Evolutionary conservation across 2,113 vertebrate genomes (phyloP).

Genomic region (Sander lucioperca): DNA sequence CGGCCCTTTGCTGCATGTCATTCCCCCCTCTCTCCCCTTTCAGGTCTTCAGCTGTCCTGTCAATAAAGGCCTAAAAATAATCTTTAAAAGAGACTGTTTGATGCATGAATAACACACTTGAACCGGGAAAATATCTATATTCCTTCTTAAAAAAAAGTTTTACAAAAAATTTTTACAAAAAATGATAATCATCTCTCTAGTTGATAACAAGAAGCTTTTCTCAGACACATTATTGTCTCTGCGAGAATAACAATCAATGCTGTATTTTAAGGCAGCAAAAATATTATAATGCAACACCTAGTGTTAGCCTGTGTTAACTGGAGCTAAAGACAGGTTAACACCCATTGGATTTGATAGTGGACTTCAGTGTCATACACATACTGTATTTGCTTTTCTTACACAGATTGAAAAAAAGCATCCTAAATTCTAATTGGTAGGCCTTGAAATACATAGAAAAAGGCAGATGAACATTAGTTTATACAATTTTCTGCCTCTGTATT

Average conservation of each 20-base stretch:
- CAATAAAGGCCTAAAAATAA: too few species aligned
- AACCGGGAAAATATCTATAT: slow-evolving; percentile 28
- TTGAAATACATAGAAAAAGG: neutral
- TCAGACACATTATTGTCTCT: slow-evolving; percentile 21
- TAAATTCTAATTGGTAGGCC: neutral
- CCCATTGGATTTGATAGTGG: neutral
- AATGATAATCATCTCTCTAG: slow-evolving; percentile 32
- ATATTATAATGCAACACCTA: neutral
- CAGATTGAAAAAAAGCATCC: neutral
- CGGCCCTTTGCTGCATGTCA: too few species aligned
- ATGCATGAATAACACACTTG: slow-evolving; percentile 18
- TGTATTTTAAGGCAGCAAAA: slow-evolving; percentile 11
- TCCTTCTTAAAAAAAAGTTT: slow-evolving; percentile 43
- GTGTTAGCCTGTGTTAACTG: too few species aligned
- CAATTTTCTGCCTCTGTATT: neutral
- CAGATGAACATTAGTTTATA: neutral
- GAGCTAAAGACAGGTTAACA: neutral
- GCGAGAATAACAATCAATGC: neutral
- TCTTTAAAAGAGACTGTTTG: neutral
- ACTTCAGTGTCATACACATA: neutral
- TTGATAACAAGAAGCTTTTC: slow-evolving; percentile 28
- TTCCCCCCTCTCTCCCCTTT: too few species aligned
- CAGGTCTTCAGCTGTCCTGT: too few species aligned
- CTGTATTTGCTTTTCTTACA: neutral
- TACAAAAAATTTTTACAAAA: slow-evolving; percentile 47